Base-by-base conservation (phyloP, 1,140 invertebrate genomes). In the Aphaenogaster ashmeadi region DNA sequence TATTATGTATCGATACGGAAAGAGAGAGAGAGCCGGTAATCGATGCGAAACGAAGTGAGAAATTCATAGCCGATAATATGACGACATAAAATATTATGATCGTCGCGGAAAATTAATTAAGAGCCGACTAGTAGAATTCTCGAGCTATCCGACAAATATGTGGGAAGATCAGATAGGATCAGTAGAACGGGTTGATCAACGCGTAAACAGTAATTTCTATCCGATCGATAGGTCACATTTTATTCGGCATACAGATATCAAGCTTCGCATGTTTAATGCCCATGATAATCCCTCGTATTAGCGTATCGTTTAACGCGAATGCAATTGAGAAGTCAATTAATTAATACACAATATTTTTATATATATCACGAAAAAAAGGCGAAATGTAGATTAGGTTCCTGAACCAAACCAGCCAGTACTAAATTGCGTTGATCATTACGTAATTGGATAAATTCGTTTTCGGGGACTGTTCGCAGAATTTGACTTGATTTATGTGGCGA, bases 61-160 rank as follows among this genome's bases (percentile, higher is more conserved):
- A 80, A 80, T 80, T 67, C 36, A 67, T 38, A 9, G 44, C 11
- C 33, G 47, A 41, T 80, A 66, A 79, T 18, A 52, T n/a, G 33
- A 79, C 47, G 64, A 69, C 38, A 11, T 81, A 69, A 81, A 81
- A 54, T 81, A 81, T 81, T 69, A 80, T 50, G 36, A 81, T 71
- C 21, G 27, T 71, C 11, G 38, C 21, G 27, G 64, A 47, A 56
- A 58, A 81, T 81, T 81, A 81, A 81, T 81, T 56, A 56, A 71
- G 13, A 56, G 38, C 9, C 50, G 9, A 33, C 38, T 50, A 38
- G 50, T 36, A 33, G 36, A 81, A 47, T 58, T 71, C 21, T 27
- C 64, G 38, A 44, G 33, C 38, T 58, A 36, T 71, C 36, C 38
- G 13, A 56, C 27, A 71, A 44, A 80, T 56, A 81, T 71, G 79